These are phyloP conservation scores for Adoxophyes honmai DNA, from an alignment of 1,140 invertebrate species.

Conservation along the genomic window DNA sequence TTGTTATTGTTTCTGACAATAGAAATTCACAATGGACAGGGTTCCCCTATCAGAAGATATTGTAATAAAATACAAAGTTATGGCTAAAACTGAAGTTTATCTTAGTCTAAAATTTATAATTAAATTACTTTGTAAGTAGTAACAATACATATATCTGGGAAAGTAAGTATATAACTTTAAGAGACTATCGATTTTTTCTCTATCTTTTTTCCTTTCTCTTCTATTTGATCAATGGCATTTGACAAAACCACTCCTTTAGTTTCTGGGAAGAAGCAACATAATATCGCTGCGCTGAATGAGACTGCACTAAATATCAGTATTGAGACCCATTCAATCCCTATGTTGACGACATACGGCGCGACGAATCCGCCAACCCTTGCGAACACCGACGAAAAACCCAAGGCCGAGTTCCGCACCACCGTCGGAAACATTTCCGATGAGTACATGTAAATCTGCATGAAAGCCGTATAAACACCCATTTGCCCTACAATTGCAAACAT, in stretches of 20 bases:
- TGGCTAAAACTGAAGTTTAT: too few relatives aligned
- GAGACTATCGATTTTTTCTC: not conserved
- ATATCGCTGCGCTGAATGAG: constrained; percentile 41
- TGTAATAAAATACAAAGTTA: too few relatives aligned
- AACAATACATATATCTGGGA: too few relatives aligned
- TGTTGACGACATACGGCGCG: constrained; percentile 80
- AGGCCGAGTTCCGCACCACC: constrained; percentile 81
- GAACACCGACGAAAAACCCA: constrained; percentile 80
- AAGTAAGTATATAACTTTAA: too few relatives aligned
- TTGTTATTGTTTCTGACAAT: too few relatives aligned
- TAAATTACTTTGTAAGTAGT: too few relatives aligned
- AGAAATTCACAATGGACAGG: too few relatives aligned
- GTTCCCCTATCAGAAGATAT: too few relatives aligned
- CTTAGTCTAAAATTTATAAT: too few relatives aligned
- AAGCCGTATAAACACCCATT: constrained; percentile 79
- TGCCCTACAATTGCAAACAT: constrained; percentile 79
- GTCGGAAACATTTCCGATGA: constrained; percentile 84
- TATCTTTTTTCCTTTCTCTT: constrained; percentile 21
- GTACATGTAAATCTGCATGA: constrained; percentile 80
- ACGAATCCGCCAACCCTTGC: constrained; percentile 82
- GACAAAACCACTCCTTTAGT: constrained; percentile 51
- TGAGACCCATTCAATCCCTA: constrained; percentile 65
- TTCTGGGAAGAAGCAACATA: constrained; percentile 58
- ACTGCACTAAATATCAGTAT: constrained; percentile 49
- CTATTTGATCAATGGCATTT: constrained; percentile 54